Base-by-base conservation (phyloP, 1,140 invertebrate genomes). In the Zaprionus inermis region DNA sequence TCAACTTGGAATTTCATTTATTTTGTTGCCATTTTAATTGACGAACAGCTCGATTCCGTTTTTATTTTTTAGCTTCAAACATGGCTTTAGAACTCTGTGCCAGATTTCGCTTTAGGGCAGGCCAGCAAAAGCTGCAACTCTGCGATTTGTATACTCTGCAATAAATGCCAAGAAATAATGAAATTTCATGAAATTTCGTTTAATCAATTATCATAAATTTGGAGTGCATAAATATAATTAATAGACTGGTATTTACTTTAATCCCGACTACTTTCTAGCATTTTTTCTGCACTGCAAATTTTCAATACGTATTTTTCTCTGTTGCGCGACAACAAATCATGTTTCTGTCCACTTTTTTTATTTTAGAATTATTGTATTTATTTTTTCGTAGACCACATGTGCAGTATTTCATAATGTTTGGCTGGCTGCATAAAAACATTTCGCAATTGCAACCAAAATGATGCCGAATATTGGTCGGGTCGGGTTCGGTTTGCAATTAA, bases 21-120 rank as follows among this genome's bases (percentile, higher is more conserved):
- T 82, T 81, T 75, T 74, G 61, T 68, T 77, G 70, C 74, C 73
- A 70, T 78, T 81, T 82, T 82, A 82, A 82, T 82, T 82, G 79
- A 82, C 49, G 76, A 73, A 2, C 38, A 44, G 57, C 30, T 67
- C 79, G 74, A 66, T 78, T 71, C 3, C 57, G 67, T 78, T 82
- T 56, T 57, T 56, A 55, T 57, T 78, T 82, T 56, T 57, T 56
- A 55, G 51, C 34, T 70, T 74, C n/a, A 73, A 70, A 81, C 78
- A 75, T 81, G 44, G 67, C 79, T 81, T 78, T 68, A 59, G 69
- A 72, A 67, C 54, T 60, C 34, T 60, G 9, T 69, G 49, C 22
- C 24, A 46, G 36, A 70, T 72, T 64, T 4, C n/a, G n/a, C n/a
- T n/a, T n/a, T n/a, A n/a, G n/a, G n/a, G n/a, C n/a, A n/a, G n/a